phyloP scores from a whole-genome alignment of 2,797 vertebrate genomes.

The Pangasius krempfi region DNA sequence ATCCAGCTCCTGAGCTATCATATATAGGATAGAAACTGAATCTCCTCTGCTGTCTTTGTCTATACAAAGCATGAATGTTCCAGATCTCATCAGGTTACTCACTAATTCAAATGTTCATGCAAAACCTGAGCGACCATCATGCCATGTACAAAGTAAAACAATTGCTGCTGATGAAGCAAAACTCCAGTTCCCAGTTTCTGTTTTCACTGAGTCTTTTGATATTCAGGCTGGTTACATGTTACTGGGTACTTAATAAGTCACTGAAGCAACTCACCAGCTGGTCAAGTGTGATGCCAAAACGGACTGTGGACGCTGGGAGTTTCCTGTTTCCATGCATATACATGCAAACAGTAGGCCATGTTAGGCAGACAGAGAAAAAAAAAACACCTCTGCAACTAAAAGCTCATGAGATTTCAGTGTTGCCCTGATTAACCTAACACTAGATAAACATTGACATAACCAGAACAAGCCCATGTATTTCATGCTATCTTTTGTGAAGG shows the following conservation, averaged over 20 bases:
- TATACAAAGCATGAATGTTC: not conserved
- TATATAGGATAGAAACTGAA: not conserved
- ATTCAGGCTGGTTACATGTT: not conserved
- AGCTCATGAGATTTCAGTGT: conserved; percentile 17
- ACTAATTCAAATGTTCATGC: not conserved
- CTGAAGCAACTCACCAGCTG: conserved; percentile 13
- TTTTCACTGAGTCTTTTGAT: not conserved
- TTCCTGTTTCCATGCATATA: not conserved
- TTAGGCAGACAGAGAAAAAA: not conserved
- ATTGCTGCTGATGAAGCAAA: not conserved
- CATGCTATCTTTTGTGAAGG: not conserved
- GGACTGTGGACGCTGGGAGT: not conserved
- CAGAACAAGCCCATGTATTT: not conserved
- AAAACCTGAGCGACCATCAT: not conserved
- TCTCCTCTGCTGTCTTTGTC: not conserved
- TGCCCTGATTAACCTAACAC: conserved; percentile 63
- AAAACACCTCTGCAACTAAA: not conserved
- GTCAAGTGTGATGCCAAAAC: not conserved
- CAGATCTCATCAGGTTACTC: not conserved
- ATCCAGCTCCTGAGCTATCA: not conserved
- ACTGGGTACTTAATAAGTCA: conserved; percentile 22
- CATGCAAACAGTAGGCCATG: not conserved
- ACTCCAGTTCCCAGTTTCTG: not conserved
- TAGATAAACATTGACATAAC: conserved; percentile 49
- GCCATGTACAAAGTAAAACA: not conserved